Conservation (phyloP, 2,113 vertebrate species). For the Panthera tigris region DNA sequence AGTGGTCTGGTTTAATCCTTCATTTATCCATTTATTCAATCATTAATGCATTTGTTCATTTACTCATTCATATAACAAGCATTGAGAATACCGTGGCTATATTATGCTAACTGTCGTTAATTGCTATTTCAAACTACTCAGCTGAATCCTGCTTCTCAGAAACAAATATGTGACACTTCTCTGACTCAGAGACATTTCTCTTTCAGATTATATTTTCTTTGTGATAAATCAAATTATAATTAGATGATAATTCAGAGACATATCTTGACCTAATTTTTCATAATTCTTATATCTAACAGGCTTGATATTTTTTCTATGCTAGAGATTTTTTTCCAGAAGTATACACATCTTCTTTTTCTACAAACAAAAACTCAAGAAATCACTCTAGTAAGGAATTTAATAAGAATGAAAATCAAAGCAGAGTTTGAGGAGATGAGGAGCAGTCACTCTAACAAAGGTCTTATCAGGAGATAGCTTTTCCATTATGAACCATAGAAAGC, state of each 20-base stretch:
- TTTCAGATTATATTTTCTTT: background rate
- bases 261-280: background rate
- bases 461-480: background rate
- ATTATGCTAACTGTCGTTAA: background rate
- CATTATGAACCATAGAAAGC: background rate
- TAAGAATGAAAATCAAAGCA: background rate
- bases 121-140: background rate
- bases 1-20: too few species aligned
- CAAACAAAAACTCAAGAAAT: background rate
- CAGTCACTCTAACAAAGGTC: background rate
- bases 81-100: background rate
- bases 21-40: background rate
- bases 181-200: background rate
- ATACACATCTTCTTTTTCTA: background rate
- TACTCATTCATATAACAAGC: background rate
- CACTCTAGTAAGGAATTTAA: background rate
- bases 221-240: background rate
- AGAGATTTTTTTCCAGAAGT: background rate
- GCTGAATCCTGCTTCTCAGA: background rate
- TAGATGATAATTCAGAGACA: background rate
- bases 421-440: background rate
- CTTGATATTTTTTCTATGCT: background rate
- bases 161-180: background rate
- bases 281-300: background rate
- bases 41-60: background rate